phyloP scores from a whole-genome alignment of 2,113 vertebrate species.

The Hyla sarda region DNA sequence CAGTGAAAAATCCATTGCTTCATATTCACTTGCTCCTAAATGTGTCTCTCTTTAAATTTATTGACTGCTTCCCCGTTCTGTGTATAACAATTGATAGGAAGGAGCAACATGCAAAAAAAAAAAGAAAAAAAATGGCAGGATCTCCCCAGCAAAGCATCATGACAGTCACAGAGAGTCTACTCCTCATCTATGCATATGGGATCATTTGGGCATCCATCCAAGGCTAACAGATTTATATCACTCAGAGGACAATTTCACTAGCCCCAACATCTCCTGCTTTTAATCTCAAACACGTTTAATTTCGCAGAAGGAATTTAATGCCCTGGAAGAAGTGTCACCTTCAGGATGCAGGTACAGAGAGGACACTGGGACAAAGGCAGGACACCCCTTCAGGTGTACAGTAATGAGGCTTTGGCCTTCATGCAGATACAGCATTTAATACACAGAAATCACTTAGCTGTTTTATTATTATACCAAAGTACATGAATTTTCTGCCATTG shows the following conservation, averaged over 20 bases:
- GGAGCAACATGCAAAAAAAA: constrained; percentile 88
- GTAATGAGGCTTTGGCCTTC: constrained; percentile 62
- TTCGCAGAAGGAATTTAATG: constrained; percentile 76
- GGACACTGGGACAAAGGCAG: constrained; percentile 13
- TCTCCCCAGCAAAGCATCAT: constrained; percentile 92
- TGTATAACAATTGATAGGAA: constrained; percentile 75
- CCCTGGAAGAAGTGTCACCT: constrained; percentile 41
- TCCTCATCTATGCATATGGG: constrained; percentile 99
- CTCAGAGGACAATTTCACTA: constrained; percentile 98
- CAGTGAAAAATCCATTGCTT: constrained; percentile 86
- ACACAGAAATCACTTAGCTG: not conserved
- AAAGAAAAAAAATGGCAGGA: constrained; percentile 79
- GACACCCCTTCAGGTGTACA: constrained; percentile 61
- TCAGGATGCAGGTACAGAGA: constrained; percentile 22
- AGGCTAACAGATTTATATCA: constrained; percentile 99
- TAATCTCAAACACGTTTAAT: constrained; percentile 99
- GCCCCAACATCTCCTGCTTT: constrained; percentile 82
- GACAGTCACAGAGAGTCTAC: constrained; percentile 90
- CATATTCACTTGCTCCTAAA: constrained; percentile 90
- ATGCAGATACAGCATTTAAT: not conserved
- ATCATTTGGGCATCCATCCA: constrained; percentile 99
- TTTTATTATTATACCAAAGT: constrained; percentile 7
- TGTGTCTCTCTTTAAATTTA: constrained; percentile 93
- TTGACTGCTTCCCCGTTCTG: constrained; percentile 87
- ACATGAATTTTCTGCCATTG: not conserved